phyloP scores from a whole-genome alignment of 53 echinoderm and acorn worm genomes.

The Luidia sarsii region DNA sequence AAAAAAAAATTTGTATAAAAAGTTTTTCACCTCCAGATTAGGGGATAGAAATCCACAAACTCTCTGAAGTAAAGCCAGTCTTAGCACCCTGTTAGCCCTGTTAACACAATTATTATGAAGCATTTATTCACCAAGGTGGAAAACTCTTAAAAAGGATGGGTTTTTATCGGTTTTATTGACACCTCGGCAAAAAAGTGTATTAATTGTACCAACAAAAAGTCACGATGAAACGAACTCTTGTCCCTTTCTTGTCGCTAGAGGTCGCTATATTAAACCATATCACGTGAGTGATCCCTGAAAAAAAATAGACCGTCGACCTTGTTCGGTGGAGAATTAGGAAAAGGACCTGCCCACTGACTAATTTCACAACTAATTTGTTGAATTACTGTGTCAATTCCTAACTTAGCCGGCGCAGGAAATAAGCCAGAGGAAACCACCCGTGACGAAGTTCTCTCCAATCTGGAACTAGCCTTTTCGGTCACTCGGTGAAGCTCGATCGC shows the following conservation, averaged over 20 bases:
- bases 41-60: no score
- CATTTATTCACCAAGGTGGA: no score
- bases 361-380: constrained; percentile 40
- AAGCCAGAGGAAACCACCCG: background rate
- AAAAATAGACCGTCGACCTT: background rate
- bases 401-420: constrained; percentile 10
- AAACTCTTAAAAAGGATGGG: no score
- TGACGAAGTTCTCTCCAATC: background rate
- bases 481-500: background rate
- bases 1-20: no score
- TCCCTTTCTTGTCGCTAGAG: constrained; percentile 15
- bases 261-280: constrained; percentile 20
- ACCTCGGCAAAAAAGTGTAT: no score
- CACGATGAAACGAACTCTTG: no score
- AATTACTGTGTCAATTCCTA: constrained; percentile 24
- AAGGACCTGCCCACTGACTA: constrained; percentile 10
- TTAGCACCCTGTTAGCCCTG: no score
- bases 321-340: constrained; percentile 5
- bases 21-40: no score
- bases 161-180: no score
- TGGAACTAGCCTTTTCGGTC: background rate
- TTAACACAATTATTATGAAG: no score
- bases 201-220: no score
- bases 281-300: constrained; percentile 47
- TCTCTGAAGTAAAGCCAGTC: no score